phyloP scores from a whole-genome alignment of 2,888 invertebrate genomes.

The Boloria euphrosyne region DNA sequence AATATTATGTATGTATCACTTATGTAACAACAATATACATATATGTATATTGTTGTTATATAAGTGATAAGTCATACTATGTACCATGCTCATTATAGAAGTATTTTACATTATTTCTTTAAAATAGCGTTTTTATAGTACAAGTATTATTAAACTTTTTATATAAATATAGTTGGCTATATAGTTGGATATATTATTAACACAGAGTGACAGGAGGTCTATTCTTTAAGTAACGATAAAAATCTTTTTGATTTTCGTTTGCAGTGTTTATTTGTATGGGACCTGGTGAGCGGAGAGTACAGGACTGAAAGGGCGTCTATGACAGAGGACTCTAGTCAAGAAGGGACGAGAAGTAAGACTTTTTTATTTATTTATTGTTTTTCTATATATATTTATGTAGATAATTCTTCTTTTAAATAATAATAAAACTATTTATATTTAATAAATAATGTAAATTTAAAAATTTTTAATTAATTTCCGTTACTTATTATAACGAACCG shows the following conservation, averaged over 20 bases:
- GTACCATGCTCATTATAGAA: background rate
- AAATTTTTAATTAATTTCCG: too few relatives aligned
- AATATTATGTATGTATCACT: too few relatives aligned
- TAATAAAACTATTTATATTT: too few relatives aligned
- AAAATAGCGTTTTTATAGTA: too few relatives aligned
- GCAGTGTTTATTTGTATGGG: conserved; percentile 78
- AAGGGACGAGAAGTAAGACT: conserved; percentile 67
- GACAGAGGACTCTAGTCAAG: conserved; percentile 75
- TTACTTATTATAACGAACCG: too few relatives aligned
- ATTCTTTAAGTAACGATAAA: background rate
- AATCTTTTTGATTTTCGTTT: background rate
- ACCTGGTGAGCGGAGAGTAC: conserved; percentile 75
- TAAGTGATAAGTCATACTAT: background rate
- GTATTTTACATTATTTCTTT: too few relatives aligned
- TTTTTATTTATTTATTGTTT: background rate
- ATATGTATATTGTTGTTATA: background rate
- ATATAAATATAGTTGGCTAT: too few relatives aligned
- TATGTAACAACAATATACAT: too few relatives aligned
- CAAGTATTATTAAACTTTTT: too few relatives aligned
- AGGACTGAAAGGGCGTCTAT: conserved; percentile 73
- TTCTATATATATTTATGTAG: background rate
- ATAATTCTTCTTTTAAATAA: too few relatives aligned
- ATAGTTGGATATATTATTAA: too few relatives aligned
- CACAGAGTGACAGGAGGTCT: background rate
- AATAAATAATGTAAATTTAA: too few relatives aligned